Conservation (phyloP, 2,113 vertebrate species). For the Sturnus vulgaris region DNA sequence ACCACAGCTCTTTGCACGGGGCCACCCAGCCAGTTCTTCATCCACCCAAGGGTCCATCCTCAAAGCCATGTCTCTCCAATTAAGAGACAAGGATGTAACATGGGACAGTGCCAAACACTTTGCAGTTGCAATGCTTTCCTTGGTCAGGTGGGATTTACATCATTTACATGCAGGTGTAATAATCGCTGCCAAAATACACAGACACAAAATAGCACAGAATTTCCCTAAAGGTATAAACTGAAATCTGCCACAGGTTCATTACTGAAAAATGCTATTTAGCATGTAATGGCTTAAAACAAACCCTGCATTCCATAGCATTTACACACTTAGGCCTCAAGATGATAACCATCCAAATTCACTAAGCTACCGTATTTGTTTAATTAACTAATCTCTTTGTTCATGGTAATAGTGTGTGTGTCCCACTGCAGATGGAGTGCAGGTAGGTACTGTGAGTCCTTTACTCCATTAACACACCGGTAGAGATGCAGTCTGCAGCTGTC, state of each 20-base stretch:
- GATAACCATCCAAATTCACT: not conserved
- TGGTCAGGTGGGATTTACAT: not conserved
- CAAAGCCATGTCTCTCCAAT: not conserved
- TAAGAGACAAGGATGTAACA: not conserved
- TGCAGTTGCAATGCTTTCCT: not conserved
- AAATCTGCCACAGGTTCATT: not conserved
- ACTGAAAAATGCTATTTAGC: not conserved
- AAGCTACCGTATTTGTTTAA: not conserved
- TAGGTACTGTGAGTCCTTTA: not conserved
- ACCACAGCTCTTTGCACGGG: not conserved
- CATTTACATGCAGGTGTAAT: not conserved
- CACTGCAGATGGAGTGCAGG: not conserved
- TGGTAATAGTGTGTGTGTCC: rapidly evolving
- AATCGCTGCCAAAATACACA: not conserved
- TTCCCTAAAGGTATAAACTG: not conserved
- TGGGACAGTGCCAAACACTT: not conserved
- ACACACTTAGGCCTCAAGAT: not conserved
- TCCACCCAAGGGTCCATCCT: not conserved
- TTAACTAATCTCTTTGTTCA: not conserved
- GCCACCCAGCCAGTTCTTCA: not conserved
- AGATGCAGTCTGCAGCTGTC: not conserved
- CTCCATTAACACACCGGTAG: rapidly evolving
- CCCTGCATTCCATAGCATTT: not conserved
- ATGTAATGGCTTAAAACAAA: not conserved
- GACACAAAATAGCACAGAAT: not conserved